A percentile compares a stretch with the other conserved stretches of the same genome.
phyloP scores from a whole-genome alignment of 2,888 invertebrate genomes.

The Sthenelais limicola region DNA sequence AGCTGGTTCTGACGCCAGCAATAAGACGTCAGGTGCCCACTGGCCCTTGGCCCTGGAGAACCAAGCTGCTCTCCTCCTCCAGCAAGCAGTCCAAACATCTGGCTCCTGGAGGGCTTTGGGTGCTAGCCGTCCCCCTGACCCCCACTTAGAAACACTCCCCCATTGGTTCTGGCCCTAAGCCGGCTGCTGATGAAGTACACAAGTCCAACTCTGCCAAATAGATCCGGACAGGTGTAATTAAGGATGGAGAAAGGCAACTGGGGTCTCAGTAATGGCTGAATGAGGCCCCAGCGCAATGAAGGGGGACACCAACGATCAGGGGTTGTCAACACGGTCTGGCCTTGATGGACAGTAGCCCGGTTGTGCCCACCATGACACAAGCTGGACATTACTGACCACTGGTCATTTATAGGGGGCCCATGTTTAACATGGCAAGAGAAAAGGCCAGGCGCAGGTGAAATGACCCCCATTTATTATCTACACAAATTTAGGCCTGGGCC shows the following conservation, averaged over 20 bases:
- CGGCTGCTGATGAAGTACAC: constrained; percentile 16
- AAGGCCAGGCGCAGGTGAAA: no score
- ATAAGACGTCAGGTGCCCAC: constrained; percentile 1
- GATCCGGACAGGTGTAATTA: constrained; percentile 16
- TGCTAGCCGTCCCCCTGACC: background rate
- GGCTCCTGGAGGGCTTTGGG: no score
- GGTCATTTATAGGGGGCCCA: no score
- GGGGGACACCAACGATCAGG: background rate
- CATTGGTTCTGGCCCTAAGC: background rate
- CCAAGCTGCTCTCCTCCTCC: background rate
- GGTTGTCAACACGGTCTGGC: constrained; percentile 13
- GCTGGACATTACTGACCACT: no score
- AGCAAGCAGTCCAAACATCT: no score
- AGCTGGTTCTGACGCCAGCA: constrained; percentile 29
- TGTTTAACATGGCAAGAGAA: no score
- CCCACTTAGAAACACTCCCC: background rate
- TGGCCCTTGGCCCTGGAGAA: constrained; percentile 16
- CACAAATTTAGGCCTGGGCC: no score
- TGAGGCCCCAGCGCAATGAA: background rate
- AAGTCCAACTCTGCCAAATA: constrained; percentile 22
- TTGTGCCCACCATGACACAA: no score
- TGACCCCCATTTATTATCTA: no score
- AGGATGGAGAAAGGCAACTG: background rate
- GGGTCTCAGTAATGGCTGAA: background rate
- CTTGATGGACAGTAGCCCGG: no score